Evolutionary conservation across 2,113 vertebrate genomes (phyloP), one percentile per base, ranked within the genome.

Genomic region (Vulpes lagopus): DNA sequence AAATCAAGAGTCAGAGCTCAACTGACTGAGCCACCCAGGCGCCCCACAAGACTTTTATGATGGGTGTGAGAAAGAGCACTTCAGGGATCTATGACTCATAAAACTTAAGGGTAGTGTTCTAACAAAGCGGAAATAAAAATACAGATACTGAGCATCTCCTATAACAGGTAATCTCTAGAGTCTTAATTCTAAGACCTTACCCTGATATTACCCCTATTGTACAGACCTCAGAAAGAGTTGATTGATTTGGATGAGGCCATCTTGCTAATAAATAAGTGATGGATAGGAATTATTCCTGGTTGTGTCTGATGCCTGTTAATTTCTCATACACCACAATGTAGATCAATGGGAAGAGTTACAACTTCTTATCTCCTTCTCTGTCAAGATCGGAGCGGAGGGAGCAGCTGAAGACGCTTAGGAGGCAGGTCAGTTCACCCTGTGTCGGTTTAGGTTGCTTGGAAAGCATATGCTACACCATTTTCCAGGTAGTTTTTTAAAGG

Each of bases 401-500:
- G 23, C 30, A 89, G 59, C 59, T 57, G 59, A 53, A 89, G 59
- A 38, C 73, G 38, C 19, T 38, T 60, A 91, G 82, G 38, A 82
- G 57, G 57, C 49, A 94, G 15, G 3, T 64, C 22, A 55, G 16
- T 85, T 89, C 38, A 57, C 65, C n/a, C 59, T 85, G 35, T 59
- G 17, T 59, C 69, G 43, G 79, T 67, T 64, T 51, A 76, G 22
- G 8, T 53, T 53, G 43, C 30, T 30, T 90, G 43, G 49, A 95
- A 93, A 38, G 38, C 30, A 82, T 57, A 62, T 2, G 30, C 23
- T 62, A 95, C n/a, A 83, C 43, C 83, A 79, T 69, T 90, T 92
- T 82, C 71, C 64, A 94, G 89, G 11, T 59, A 55, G 35, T 73
- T 92, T 93, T 95, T 91, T 43, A 43, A 62, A 11, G 69, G 74